Base-by-base conservation (phyloP, 2,797 vertebrate species). In the Remorina albescens region DNA sequence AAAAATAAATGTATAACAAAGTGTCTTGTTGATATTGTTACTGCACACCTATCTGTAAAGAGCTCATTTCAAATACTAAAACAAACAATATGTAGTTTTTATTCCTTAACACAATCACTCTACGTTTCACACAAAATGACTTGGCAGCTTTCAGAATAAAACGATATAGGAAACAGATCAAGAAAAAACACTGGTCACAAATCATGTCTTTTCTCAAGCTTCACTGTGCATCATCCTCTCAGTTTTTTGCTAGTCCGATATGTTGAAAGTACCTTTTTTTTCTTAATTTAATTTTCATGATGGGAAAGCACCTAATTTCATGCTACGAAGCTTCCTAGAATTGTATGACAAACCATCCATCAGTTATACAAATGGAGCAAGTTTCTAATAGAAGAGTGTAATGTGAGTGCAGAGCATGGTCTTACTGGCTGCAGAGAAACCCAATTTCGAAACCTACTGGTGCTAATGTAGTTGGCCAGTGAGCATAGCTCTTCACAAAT, bases 231-330 rank as follows among this genome's bases (percentile, higher is more conserved):
- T 18, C 26, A 42, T 21, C 19, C 18, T n/a, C 42, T 10, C n/a
- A 66, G 26, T 26, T 44, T 16, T 54, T 44, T 54, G 25, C 62
- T 28, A 28, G 49, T 54, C 37, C 44, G 39, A 55, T 34, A 56
- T 44, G 26, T 32, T 54, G 15, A 2, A 7, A 19, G 19, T 42
- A 25, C 28, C 19, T 41, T 26, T 54, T 54, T 41, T 55, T 66
- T 30, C 56, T 25, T 59, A 59, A 59, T 59, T 55, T 41, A 32
- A 46, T 46, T 46, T 44, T 34, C 28, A 67, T 67, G 39, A 55
- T 56, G 15, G n/a, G 32, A 67, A 25, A 46, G 28, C 26, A 44
- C n/a, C 39, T 56, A 54, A 74, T 62, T 67, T 69, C 55, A 59
- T 59, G 30, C 44, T 30, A 16, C 25, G 32, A 18, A 41, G 34